Evolutionary conservation across 2,113 vertebrate genomes (phyloP).

Genomic region (Anser cygnoides): DNA sequence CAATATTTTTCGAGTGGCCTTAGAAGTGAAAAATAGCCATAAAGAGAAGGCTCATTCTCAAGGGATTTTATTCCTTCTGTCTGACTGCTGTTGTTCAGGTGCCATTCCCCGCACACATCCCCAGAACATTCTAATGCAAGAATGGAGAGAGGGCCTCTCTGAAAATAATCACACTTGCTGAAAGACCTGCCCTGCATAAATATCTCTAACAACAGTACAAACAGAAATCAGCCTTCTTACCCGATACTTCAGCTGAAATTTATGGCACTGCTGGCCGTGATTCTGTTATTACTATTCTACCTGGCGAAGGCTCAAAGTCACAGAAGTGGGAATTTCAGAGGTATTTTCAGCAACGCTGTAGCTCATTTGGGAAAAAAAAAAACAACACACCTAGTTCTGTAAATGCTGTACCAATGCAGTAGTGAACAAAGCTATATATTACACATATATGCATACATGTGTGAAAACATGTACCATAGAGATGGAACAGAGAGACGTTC

Average conservation of each 20-base stretch:
- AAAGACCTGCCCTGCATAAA: constrained; percentile 66
- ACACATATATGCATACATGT: neutral
- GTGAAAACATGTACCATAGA: neutral
- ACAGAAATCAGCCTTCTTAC: constrained; percentile 50
- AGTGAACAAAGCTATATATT: neutral
- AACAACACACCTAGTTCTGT: neutral
- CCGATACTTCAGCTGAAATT: constrained; percentile 36
- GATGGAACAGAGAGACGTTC: neutral
- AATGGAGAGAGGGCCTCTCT: constrained; percentile 55
- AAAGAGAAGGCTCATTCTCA: constrained; percentile 49
- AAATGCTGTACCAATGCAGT: neutral
- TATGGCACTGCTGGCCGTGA: constrained; percentile 24
- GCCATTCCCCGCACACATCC: neutral
- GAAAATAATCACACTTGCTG: constrained; percentile 71
- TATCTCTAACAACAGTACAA: constrained; percentile 59
- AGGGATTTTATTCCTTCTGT: constrained; percentile 34
- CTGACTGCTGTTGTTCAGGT: constrained; percentile 48
- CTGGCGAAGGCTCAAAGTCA: constrained; percentile 51
- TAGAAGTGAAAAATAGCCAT: constrained; percentile 55
- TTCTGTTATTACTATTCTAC: constrained; percentile 63
- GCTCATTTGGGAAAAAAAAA: neutral
- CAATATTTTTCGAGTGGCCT: constrained; percentile 66
- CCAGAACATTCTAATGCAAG: constrained; percentile 52
- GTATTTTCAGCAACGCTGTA: constrained; percentile 46
- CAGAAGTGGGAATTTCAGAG: constrained; percentile 42